Base-by-base conservation (phyloP, 2,797 vertebrate species). In the Apogon talboti region DNA sequence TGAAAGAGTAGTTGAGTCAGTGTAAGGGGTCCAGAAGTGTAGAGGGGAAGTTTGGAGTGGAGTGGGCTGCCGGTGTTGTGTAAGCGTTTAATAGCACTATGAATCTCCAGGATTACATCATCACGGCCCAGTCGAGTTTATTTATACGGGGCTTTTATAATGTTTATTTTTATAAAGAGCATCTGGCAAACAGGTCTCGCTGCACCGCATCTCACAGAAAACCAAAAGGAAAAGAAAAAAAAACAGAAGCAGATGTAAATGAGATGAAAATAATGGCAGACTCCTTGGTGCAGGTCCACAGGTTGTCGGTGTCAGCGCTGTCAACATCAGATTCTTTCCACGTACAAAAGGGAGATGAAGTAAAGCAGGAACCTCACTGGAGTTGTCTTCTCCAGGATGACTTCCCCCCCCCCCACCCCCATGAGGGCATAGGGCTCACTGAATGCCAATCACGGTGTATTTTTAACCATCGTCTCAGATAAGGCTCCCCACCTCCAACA, bases 21-120 rank as follows among this genome's bases (percentile, higher is more conserved):
- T 33, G 45, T 62, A 41, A 73, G 77, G 83, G 87, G 79, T 85
- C 86, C 86, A 71, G 66, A 82, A 78, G 87, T 83, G 74, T 66
- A 60, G 76, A 62, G 67, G 71, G 76, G 77, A 74, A 71, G 74
- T 69, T 74, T 67, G 55, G 75, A 85, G 79, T 77, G 66, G 87
- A 84, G 81, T 90, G 85, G 81, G 85, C 76, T 54, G 76, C 46
- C 14, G 13, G 40, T 66, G 79, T 90, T 91, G 86, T 76, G 78
- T 90, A 88, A 91, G 86, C 68, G 47, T 80, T 78, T 78, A 83
- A 76, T 71, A 67, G 68, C 83, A 67, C 61, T 24, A 9, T 71
- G 78, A 78, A 84, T 76, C 78, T 77, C 76, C 0, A 42, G 28
- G 58, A 86, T 90, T 89, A 85, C 81, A 76, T 89, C 88, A 91